These are phyloP conservation scores for Cryptoprocta ferox DNA, from an alignment of 2,797 vertebrate species.

Conservation along the genomic window DNA sequence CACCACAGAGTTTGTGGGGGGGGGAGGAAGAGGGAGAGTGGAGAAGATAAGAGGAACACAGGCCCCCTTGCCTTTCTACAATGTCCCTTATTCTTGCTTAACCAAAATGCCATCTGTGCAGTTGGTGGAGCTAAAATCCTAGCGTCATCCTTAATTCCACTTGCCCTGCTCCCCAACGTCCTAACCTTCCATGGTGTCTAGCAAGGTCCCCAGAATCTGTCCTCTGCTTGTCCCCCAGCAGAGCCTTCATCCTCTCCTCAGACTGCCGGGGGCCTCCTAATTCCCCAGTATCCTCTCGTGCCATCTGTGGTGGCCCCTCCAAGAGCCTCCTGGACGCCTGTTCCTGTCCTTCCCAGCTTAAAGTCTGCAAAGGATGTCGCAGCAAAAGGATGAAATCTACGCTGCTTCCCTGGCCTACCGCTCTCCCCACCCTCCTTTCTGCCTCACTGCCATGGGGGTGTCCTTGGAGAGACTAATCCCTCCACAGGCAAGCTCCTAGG, in stretches of 20 bases:
- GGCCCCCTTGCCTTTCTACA: background rate
- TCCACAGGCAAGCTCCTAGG: background rate
- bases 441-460: background rate
- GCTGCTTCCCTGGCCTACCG: rapidly evolving
- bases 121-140: background rate
- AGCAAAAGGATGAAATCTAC: background rate
- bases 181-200: background rate
- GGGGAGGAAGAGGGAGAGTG: background rate
- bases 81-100: background rate
- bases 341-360: background rate
- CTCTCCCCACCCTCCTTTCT: background rate
- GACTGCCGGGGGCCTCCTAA: background rate
- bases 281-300: background rate
- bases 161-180: rapidly evolving
- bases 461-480: background rate
- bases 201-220: background rate
- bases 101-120: rapidly evolving
- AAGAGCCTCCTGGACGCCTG: background rate
- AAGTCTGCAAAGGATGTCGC: no score
- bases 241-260: background rate
- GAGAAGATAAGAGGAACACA: background rate
- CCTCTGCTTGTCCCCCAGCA: no score
- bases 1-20: background rate
- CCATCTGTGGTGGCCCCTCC: background rate
- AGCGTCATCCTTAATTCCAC: background rate